Base-by-base conservation (phyloP, 2,888 invertebrate species). In the Torymus aiolomorphi region DNA sequence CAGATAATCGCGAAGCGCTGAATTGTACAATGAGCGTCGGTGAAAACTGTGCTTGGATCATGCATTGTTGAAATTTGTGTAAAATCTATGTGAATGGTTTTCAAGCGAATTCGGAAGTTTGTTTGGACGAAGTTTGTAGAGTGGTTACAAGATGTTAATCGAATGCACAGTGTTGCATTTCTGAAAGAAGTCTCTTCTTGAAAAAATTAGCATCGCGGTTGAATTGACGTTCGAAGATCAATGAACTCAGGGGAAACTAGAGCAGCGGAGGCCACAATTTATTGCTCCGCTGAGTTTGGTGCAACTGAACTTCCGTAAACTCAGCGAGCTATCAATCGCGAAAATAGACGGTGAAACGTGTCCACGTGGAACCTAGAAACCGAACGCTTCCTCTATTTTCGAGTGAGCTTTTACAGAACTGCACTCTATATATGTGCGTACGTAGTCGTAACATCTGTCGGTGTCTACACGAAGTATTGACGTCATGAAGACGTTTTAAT, bases 301-400 rank as follows among this genome's bases (percentile, higher is more conserved):
- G 57, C 42, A 18, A 13, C 10, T 76, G 31, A 14, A 52, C 54
- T 69, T 76, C 76, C 62, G 62, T 56, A 76, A 76, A 76, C 56
- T 31, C 61, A 14, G 31, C 62, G 31, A 11, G 24, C 62, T 31
- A 59, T 67, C 56, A 42, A 69, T 70, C 42, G 69, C 49, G 12
- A 76, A 76, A 76, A 76, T 76, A 76, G 67, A 70, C 18, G 66
- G 16, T 52, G 51, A 59, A 67, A 49, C 57, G 18, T 20, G 12
- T 71, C 52, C 13, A 16, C n/a, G 18, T n/a, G 31, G 8, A 14
- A 18, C 63, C n/a, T 63, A 14, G 13, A 59, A 31, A 31, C 31
- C 31, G 31, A 31, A 42, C 63, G 14, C 52, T 49, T 49, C 57
- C 63, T 76, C 76, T 76, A 70, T 76, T 76, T 76, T 70, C 49